Base-by-base conservation (phyloP, 2,113 vertebrate species). In the Festucalex cinctus region DNA sequence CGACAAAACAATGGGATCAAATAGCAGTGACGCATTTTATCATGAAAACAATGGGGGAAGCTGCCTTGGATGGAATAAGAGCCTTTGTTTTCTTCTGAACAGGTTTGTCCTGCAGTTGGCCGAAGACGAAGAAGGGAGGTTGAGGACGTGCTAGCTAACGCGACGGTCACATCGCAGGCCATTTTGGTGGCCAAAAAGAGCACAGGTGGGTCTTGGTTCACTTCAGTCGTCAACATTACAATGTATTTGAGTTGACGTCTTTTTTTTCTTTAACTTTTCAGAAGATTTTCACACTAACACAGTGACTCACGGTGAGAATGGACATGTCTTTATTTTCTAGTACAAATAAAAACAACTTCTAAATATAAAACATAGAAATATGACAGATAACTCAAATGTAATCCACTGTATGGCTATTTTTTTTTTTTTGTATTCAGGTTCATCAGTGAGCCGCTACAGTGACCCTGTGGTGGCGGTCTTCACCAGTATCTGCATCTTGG, bases 151-250 rank as follows among this genome's bases (percentile, higher is more conserved):
- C 7, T 37, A 0, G 1, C 5, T n/a, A 80, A 75, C 1, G 46
- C 85, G 20, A 92, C 87, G 0, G 46, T 93, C 43, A 75, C 70
- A 35, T 92, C 91, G 3, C 53, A 64, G 0, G 46, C 66, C 8
- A 90, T 93, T 64, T 0, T 13, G 16, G 86, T 90, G 44, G 75
- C 70, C 36, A 68, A 26, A 60, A 17, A 60, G 35, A 79, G 13
- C 9, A 61, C 0, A 1, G 83, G 90, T 91, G 10, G 0, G 74
- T 43, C 13, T 54, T 26, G 6, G 19, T 9, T 22, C 1, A 46
- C 14, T 46, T 46, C 5, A 46, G 17, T 19, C 17, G 19, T 46
- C 1, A 6, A 46, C 44, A 46, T 7, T 20, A 51, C 7, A 5
- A 26, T 24, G 2, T 26, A 26, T 54, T 54, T 13, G 12, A n/a